Conservation (phyloP, 2,113 vertebrate genomes). For the Echinops telfairi region DNA sequence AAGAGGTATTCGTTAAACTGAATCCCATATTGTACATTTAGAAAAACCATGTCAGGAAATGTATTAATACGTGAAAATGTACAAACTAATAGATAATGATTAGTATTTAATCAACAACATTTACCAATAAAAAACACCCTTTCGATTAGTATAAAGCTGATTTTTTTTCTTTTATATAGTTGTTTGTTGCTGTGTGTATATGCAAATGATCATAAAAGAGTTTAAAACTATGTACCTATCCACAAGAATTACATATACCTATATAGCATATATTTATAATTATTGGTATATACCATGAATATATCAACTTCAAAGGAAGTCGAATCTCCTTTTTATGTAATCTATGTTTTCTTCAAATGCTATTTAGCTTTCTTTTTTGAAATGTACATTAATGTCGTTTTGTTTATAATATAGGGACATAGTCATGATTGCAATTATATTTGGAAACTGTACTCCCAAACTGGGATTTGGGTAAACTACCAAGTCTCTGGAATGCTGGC, state of each 20-base stretch:
- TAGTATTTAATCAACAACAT: neutral
- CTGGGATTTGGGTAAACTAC: neutral
- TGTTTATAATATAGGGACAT: neutral
- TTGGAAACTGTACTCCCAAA: neutral
- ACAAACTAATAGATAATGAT: neutral
- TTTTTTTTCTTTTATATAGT: neutral
- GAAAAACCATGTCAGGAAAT: neutral
- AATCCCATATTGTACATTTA: neutral
- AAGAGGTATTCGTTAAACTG: neutral
- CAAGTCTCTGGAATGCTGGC: neutral
- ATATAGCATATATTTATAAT: neutral
- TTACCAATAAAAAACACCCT: neutral
- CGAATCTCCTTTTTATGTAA: neutral
- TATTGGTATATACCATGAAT: neutral
- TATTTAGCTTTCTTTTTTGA: neutral
- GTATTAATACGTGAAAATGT: neutral
- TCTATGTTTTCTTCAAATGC: neutral
- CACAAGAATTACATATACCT: neutral
- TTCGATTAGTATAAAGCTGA: neutral
- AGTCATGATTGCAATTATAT: neutral
- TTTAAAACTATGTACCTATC: neutral
- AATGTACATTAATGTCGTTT: neutral
- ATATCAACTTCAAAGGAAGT: constrained; percentile 19
- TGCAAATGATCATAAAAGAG: neutral
- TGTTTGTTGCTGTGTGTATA: neutral